Evolutionary conservation across 1,140 invertebrate species (phyloP).

Genomic region (Panagrolaimus sp.): DNA sequence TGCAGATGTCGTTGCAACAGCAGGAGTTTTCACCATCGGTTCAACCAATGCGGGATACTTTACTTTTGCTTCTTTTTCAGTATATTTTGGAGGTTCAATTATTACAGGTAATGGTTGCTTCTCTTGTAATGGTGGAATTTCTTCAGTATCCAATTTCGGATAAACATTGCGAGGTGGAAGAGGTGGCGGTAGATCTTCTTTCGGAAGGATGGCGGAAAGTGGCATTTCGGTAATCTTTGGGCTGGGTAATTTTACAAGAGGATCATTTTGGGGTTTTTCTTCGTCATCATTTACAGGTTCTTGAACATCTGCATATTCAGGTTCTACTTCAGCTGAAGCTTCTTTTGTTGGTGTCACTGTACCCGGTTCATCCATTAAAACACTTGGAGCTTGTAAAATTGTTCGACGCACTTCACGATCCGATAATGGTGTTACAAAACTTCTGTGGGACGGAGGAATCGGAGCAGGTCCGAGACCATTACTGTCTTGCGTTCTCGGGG

Average conservation of each 20-base stretch:
- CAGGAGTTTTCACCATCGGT: background rate
- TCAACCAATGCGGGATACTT: background rate
- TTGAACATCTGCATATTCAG: background rate
- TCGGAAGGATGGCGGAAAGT: background rate
- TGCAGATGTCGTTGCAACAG: background rate
- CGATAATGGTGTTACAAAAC: background rate
- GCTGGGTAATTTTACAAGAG: too few relatives aligned
- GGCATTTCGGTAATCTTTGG: too few relatives aligned
- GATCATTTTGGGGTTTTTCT: too few relatives aligned
- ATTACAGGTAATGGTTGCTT: background rate
- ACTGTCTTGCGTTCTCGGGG: background rate
- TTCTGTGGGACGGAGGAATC: background rate
- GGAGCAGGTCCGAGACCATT: background rate
- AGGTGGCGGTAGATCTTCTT: background rate
- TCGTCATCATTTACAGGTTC: background rate
- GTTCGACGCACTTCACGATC: background rate
- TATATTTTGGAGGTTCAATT: background rate
- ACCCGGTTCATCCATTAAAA: background rate
- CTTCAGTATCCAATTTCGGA: background rate
- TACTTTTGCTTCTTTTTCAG: background rate
- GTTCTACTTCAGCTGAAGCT: background rate
- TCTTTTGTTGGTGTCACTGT: background rate
- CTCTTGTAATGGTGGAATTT: background rate
- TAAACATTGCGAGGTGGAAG: background rate
- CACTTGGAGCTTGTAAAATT: background rate